Evolutionary conservation across 2,797 vertebrate genomes (phyloP), one percentile per base, ranked within the genome.

Genomic region (Tinamus major): DNA sequence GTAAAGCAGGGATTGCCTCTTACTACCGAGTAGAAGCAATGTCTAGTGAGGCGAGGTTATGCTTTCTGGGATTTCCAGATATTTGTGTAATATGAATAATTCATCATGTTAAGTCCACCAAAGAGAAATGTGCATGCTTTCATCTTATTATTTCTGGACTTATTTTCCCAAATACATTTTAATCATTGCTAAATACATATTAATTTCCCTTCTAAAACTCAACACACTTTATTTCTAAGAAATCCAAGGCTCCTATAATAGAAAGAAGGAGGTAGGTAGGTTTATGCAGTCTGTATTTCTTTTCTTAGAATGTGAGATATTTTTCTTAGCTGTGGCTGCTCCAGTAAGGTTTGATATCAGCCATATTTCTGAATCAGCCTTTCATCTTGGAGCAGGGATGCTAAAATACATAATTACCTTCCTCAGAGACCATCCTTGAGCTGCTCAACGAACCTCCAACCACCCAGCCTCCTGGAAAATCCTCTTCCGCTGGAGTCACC

Each of bases 341-440:
- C 58, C 77, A 61, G 5, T 39, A 64, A 39, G 7, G 12, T 3
- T 62, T 87, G 67, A 5, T 82, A 44, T 76, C 61, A 71, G 23
- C 51, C 7, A 7, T 39, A 48, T 24, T 29, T 87, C 61, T 64
- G 56, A 93, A 81, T 67, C 51, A 84, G 35, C 41, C 67, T 90
- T 93, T 74, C 92, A 41, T 48, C 56, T 81, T 71, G 82, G 79
- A 85, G 71, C 31, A 55, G 62, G 13, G 39, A 75, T 80, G 37
- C 69, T 89, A 42, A 94, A 51, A 42, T 17, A 15, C 69, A 6
- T 87, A 67, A 85, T 92, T 92, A 21, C 76, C 93, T 95, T 95
- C 92, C 67, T 39, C 93, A 97, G 97, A 96, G 76, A 97, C 94
- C 7, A 92, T 97, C 79, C 75, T 96, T 89, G 95, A 97, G 29